Evolutionary conservation across 2,113 vertebrate genomes (phyloP).

Genomic region (Phainopepla nitens): DNA sequence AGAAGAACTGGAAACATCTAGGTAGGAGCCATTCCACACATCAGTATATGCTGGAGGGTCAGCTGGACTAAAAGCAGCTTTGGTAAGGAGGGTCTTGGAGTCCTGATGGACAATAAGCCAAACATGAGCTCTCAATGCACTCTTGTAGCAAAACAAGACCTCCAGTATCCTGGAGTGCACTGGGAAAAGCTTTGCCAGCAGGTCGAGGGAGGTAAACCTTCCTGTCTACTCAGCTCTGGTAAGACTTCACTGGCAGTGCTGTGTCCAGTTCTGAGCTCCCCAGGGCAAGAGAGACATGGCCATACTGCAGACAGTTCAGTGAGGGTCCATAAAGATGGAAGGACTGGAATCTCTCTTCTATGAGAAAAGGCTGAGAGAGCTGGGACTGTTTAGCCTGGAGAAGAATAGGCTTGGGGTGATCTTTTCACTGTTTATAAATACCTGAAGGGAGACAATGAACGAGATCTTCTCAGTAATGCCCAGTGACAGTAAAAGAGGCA

Average conservation of each 20-base stretch:
- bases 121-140: not conserved
- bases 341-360: not conserved
- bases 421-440: not conserved
- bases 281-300: not conserved
- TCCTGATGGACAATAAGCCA: not conserved
- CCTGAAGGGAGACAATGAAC: not conserved
- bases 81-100: not conserved
- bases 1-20: not conserved
- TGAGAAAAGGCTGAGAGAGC: not conserved
- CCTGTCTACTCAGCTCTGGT: not conserved
- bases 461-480: not conserved
- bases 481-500: not conserved
- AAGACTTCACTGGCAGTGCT: not conserved
- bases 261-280: not conserved
- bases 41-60: not conserved
- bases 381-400: not conserved
- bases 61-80: not conserved
- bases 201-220: accelerated
- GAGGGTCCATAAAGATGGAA: not conserved
- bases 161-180: not conserved
- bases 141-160: not conserved
- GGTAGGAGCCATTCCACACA: not conserved
- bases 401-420: not conserved
- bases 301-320: not conserved
- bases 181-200: not conserved